These are phyloP conservation scores for Atrina japonica DNA, from an alignment of 2,888 invertebrate species.

Conservation along the genomic window DNA sequence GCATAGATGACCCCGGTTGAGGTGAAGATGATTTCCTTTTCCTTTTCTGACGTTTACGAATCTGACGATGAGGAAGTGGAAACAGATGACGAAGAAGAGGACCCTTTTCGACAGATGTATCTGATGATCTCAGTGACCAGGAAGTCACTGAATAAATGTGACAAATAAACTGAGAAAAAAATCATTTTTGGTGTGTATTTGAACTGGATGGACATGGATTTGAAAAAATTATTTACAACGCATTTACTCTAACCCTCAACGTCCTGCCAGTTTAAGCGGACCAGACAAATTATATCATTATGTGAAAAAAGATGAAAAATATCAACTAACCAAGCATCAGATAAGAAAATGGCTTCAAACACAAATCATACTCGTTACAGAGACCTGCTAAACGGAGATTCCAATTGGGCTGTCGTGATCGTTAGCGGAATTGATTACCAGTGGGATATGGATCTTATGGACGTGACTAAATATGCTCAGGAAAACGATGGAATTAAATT, in stretches of 20 bases:
- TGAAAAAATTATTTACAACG: conserved; percentile 29
- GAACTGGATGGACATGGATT: no score
- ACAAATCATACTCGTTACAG: conserved; percentile 42
- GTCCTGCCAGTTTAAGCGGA: no score
- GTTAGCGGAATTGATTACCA: conserved; percentile 44
- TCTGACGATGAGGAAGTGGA: no score
- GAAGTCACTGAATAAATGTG: no score
- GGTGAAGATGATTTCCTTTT: no score
- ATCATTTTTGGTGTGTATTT: conserved; percentile 32
- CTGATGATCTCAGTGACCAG: no score
- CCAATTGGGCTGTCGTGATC: conserved; percentile 23
- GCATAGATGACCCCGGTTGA: no score
- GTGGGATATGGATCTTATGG: conserved; percentile 47
- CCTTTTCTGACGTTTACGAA: no score
- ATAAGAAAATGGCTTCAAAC: conserved; percentile 44
- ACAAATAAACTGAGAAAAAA: no score
- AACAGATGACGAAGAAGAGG: no score
- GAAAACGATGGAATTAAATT: conserved; percentile 30
- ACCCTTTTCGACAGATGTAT: no score
- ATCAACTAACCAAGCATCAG: conserved; percentile 32
- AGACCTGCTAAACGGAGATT: conserved; percentile 25
- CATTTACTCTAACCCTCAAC: conserved; percentile 10
- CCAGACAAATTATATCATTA: conserved; percentile 10
- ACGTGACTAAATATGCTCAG: conserved; percentile 40
- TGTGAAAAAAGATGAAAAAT: conserved; percentile 34